These are phyloP conservation scores for Actenoides hombroni DNA, from an alignment of 2,113 vertebrate genomes.

Conservation along the genomic window DNA sequence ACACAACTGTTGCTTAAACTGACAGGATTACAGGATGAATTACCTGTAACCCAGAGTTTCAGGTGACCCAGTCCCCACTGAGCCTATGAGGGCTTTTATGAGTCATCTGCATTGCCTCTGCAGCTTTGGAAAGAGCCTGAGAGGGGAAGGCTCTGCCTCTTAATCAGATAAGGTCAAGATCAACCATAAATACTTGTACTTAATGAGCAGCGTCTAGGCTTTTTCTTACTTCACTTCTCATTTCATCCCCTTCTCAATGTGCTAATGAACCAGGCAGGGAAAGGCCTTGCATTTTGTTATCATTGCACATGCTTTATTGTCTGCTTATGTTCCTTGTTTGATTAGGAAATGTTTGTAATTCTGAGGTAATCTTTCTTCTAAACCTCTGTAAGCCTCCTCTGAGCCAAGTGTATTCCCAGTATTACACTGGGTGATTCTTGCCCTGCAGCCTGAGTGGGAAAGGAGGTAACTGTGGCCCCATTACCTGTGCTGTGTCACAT, in stretches of 20 bases:
- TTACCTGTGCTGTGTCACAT: accelerated
- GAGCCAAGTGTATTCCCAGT: not conserved
- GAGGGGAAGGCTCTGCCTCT: not conserved
- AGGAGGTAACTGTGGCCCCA: not conserved
- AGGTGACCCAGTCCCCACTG: not conserved
- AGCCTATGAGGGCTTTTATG: not conserved
- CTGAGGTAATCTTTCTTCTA: not conserved
- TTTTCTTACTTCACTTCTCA: not conserved
- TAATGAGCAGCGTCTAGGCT: not conserved
- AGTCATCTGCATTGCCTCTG: not conserved
- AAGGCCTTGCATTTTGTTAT: not conserved
- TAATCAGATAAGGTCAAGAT: constrained; percentile 23
- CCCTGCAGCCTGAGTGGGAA: not conserved
- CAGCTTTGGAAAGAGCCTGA: not conserved
- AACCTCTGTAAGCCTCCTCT: not conserved
- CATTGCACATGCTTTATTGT: accelerated
- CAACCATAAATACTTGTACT: not conserved
- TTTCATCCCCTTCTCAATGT: not conserved
- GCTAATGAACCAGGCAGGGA: not conserved
- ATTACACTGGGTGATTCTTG: not conserved
- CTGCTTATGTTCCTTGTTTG: not conserved
- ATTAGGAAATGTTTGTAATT: not conserved
- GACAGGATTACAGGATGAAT: not conserved
- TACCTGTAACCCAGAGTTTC: not conserved
- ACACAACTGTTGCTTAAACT: accelerated